A percentile compares a stretch with the other conserved stretches of the same genome.
Conservation (phyloP, 2,113 vertebrate species). For the Gallinago jamesoni region DNA sequence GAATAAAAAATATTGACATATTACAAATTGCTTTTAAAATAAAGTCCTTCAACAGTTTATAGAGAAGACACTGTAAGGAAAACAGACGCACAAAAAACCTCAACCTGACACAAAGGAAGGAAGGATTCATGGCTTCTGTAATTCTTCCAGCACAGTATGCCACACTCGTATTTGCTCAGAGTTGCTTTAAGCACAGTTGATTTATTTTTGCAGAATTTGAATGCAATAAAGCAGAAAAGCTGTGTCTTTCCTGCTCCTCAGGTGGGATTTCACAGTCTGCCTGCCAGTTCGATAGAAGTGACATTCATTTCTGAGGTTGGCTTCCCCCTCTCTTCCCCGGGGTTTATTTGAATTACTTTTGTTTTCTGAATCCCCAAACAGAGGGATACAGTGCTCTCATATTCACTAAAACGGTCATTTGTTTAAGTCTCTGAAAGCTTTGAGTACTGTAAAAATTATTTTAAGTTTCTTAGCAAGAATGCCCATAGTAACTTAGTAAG, state of each 20-base stretch:
- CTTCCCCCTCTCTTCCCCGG: not conserved
- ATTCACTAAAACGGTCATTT: not conserved
- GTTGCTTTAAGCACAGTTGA: constrained; percentile 28
- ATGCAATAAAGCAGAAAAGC: constrained; percentile 30
- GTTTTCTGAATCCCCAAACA: constrained; percentile 47
- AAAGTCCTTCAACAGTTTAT: not conserved
- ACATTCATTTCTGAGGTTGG: not conserved
- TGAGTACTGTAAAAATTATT: not conserved
- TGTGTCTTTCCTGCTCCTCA: not conserved
- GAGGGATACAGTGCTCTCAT: not conserved
- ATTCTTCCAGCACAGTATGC: not conserved
- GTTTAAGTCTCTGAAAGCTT: not conserved
- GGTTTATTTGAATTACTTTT: constrained; percentile 50
- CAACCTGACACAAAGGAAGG: not conserved
- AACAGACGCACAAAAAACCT: not conserved
- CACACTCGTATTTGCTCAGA: not conserved
- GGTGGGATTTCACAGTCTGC: constrained; percentile 50
- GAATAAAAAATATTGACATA: not conserved
- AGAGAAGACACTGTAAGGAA: not conserved
- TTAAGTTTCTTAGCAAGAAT: not conserved
- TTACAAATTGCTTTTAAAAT: not conserved
- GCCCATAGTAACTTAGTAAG: not conserved
- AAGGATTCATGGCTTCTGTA: constrained; percentile 1
- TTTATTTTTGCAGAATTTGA: constrained; percentile 56
- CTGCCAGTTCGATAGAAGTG: constrained; percentile 42